Conservation (phyloP, 2,797 vertebrate species). For the Danio tinwini region DNA sequence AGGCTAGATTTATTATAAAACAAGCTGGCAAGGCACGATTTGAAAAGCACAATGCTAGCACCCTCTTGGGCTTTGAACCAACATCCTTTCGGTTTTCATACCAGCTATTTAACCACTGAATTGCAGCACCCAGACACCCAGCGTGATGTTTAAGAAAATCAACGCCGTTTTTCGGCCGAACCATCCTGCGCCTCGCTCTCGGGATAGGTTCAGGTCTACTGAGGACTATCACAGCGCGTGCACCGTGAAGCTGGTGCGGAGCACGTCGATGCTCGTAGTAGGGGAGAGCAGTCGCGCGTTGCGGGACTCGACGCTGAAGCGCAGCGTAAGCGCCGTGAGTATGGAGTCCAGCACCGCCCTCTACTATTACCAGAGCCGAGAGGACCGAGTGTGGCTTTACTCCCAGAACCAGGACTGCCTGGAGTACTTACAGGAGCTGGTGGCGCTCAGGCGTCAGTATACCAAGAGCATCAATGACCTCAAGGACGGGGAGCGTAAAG, state of each 20-base stretch:
- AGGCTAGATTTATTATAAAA: background rate
- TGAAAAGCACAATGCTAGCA: slow-evolving; percentile 7
- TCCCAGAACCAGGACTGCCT: slow-evolving; percentile 92
- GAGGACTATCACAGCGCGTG: slow-evolving; percentile 79
- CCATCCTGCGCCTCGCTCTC: slow-evolving; percentile 66
- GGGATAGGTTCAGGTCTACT: slow-evolving; percentile 69
- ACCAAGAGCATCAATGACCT: slow-evolving; percentile 83
- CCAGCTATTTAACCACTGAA: slow-evolving; percentile 1
- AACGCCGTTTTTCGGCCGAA: slow-evolving; percentile 87
- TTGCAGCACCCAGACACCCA: slow-evolving; percentile 25
- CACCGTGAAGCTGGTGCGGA: slow-evolving; percentile 87
- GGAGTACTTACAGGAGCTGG: slow-evolving; percentile 92
- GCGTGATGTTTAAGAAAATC: slow-evolving; percentile 91
- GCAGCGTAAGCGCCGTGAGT: slow-evolving; percentile 87
- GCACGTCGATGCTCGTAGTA: slow-evolving; percentile 92
- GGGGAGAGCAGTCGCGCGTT: slow-evolving; percentile 79
- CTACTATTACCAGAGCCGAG: slow-evolving; percentile 84
- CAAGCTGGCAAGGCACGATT: background rate
- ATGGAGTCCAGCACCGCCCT: slow-evolving; percentile 78
- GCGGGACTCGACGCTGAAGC: slow-evolving; percentile 81
- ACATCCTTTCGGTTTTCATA: background rate
- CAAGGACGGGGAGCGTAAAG: slow-evolving; percentile 71
- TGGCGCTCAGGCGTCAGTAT: slow-evolving; percentile 90
- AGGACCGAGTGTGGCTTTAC: slow-evolving; percentile 89
- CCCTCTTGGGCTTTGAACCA: slow-evolving; percentile 11